Conservation (phyloP, 2,888 invertebrate genomes). For the Eurois occulta region DNA sequence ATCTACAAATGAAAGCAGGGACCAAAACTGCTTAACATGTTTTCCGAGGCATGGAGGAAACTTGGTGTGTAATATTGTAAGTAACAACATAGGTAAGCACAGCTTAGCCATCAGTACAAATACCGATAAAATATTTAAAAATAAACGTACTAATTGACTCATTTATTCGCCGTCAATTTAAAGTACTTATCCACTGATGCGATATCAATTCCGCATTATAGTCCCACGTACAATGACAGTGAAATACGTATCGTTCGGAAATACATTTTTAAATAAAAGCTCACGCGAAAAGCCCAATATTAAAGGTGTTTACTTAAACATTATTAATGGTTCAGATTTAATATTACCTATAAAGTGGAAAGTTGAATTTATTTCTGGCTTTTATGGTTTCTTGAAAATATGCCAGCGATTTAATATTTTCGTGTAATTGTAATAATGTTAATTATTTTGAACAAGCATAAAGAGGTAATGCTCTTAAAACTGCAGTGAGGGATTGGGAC, state of each 20-base stretch:
- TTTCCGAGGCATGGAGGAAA: too few species aligned
- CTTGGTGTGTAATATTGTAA: too few species aligned
- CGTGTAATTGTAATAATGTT: not conserved
- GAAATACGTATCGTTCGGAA: slow-evolving; percentile 55
- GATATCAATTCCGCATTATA: slow-evolving; percentile 68
- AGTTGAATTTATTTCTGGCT: slow-evolving; percentile 45
- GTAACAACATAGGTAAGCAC: too few species aligned
- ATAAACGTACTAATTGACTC: slow-evolving; percentile 74
- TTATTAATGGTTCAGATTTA: slow-evolving; percentile 54
- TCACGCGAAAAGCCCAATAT: slow-evolving; percentile 45
- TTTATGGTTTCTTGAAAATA: slow-evolving; percentile 33
- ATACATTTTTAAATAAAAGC: slow-evolving; percentile 59
- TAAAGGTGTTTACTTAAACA: slow-evolving; percentile 59
- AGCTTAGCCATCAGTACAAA: too few species aligned
- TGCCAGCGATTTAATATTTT: not conserved
- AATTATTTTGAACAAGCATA: not conserved
- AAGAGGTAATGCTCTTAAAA: not conserved
- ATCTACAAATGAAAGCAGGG: too few species aligned
- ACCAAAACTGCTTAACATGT: too few species aligned
- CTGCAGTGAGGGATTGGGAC: not conserved
- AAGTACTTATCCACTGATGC: slow-evolving; percentile 67
- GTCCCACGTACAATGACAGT: slow-evolving; percentile 57
- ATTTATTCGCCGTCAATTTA: slow-evolving; percentile 72
- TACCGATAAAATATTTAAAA: slow-evolving; percentile 51
- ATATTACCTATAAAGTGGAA: slow-evolving; percentile 39